Base-by-base conservation (phyloP, 2,888 invertebrate species). In the Tetanocera ferruginea region DNA sequence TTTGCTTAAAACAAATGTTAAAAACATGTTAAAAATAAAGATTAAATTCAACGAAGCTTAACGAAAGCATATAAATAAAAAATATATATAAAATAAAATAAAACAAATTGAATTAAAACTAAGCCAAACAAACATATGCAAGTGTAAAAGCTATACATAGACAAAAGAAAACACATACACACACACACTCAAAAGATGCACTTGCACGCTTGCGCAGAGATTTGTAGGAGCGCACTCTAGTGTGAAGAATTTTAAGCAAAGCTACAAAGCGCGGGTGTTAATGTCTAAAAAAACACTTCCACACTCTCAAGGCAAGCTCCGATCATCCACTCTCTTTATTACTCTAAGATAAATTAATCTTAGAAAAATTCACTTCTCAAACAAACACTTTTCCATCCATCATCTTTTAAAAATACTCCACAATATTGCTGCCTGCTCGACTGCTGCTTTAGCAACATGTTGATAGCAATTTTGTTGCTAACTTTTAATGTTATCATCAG, bases 41-140 rank as follows among this genome's bases (percentile, higher is more conserved):
- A 76, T 75, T 80, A 82, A 84, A 85, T 81, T 81, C 86, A 86
- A 31, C 86, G 81, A 85, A 85, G 86, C 86, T 85, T 84, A 82
- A 83, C 81, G 84, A 83, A 82, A 84, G 75, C 37, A 37, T 6
- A 37, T 37, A 25, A 52, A n/a, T 49, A 25, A 52, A 57, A 37
- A 60, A n/a, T 17, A 72, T 17, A n/a, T 28, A 49, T 69, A 31
- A 55, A 43, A 66, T 55, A 76, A 57, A 74, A 25, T n/a, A 67
- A 57, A 67, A 73, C 70, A 79, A 82, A 83, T 78, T 80, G 84
- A 83, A 84, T 81, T 79, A 76, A 78, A 80, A 75, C 75, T 76
- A 76, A 69, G 34, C 55, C 78, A 77, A 76, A 66, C 57, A 75
- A 76, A 66, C 57, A 75, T 74, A 66, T 76, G 78, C 76, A 76